Base-by-base conservation (phyloP, 2,888 invertebrate genomes). In the Galeruca laticollis region DNA sequence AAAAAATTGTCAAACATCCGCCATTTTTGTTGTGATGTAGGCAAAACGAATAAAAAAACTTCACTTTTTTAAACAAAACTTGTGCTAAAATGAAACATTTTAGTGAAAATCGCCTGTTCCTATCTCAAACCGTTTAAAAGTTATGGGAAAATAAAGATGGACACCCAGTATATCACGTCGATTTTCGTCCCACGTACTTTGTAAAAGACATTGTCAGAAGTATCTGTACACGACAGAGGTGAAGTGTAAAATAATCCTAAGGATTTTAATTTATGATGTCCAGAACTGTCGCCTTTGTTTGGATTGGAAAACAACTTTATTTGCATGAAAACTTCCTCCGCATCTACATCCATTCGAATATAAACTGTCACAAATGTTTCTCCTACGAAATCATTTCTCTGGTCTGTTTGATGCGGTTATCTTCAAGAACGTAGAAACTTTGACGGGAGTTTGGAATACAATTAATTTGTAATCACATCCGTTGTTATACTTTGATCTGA, bases 231-330 rank as follows among this genome's bases (percentile, higher is more conserved):
- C 51, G 59, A 62, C 57, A 63, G 63, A 63, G 40, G 51, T 60
- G 59, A 40, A 59, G 63, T 60, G 33, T 52, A 43, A 69, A 64
- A 69, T 73, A 69, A 71, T 73, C 70, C 68, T 52, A 33, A 57
- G 68, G 69, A 63, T 76, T 76, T 74, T 74, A 76, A 76, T 77
- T 76, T 75, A 76, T 76, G 75, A 76, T 74, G 72, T 74, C 72
- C 73, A 75, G 69, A 75, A 71, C 73, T 73, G 77, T 70, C 66
- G 51, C 71, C 66, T 70, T 77, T 76, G 72, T 75, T 69, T 51
- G 70, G 67, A 51, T 73, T 60, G 68, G 63, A 72, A 74, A 63
- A 73, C 69, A 69, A 74, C 68, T 75, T 71, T 72, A 74, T 76
- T 75, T 72, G 74, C 75, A 73, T 75, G 72, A 60, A 69, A 72